phyloP scores from a whole-genome alignment of 2,797 vertebrate species.

The Miichthys miiuy region DNA sequence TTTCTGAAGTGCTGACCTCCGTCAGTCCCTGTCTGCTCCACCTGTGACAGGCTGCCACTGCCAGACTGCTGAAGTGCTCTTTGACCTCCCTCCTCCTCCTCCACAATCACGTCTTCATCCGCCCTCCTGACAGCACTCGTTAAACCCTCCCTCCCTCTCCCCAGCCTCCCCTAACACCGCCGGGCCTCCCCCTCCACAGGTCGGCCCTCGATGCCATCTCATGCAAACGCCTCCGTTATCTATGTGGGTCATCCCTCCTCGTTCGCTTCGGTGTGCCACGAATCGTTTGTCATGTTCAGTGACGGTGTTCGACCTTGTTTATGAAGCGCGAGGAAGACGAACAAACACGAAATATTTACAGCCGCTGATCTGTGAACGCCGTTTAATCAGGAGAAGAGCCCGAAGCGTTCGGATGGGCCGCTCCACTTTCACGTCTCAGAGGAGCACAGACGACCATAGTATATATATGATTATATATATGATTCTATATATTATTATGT shows the following conservation, averaged over 20 bases:
- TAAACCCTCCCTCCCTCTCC: conserved; percentile 13
- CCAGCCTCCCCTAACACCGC: background rate
- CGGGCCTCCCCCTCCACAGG: background rate
- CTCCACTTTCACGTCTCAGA: conserved; percentile 25
- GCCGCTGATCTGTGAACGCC: background rate
- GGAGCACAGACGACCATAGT: background rate
- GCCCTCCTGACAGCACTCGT: background rate
- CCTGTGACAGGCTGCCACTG: conserved; percentile 62
- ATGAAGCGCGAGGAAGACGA: conserved; percentile 4
- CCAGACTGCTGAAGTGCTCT: conserved; percentile 58
- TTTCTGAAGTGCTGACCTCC: conserved; percentile 12
- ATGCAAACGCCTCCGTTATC: conserved; percentile 23
- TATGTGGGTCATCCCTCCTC: conserved; percentile 47
- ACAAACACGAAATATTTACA: conserved; percentile 13
- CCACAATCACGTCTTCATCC: conserved; percentile 3
- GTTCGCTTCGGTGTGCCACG: conserved; percentile 1
- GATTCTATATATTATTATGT: too few species aligned
- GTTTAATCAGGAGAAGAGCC: conserved; percentile 27
- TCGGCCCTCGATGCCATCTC: conserved; percentile 27
- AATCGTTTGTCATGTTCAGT: conserved; percentile 11
- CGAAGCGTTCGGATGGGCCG: conserved; percentile 6
- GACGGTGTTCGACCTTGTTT: conserved; percentile 29
- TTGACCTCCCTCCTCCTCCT: conserved; percentile 34
- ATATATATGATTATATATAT: too few species aligned
- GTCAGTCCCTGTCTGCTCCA: conserved; percentile 44